A percentile compares a stretch with the other conserved stretches of the same genome.
phyloP scores from a whole-genome alignment of 2,888 invertebrate species.

The Caenorhabditis virilis region DNA sequence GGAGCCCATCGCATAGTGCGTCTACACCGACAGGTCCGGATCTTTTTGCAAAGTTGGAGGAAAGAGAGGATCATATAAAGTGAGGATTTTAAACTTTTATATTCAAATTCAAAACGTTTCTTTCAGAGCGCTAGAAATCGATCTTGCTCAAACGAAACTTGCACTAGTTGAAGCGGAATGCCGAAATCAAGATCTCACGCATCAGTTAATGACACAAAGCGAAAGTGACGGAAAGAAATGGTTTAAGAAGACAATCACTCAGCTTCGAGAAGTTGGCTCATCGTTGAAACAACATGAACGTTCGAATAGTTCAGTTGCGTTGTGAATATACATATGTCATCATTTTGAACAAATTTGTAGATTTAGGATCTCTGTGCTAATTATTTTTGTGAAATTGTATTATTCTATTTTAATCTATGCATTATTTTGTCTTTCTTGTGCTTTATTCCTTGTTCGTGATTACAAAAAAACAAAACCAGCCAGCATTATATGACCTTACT shows the following conservation, averaged over 20 bases:
- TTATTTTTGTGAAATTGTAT: too few species aligned
- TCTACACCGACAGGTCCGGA: conserved; percentile 29
- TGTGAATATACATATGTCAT: conserved; percentile 4
- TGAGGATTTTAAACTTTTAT: conserved; percentile 67
- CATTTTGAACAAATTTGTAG: too few species aligned
- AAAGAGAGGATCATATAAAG: conserved; percentile 70
- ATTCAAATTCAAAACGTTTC: conserved; percentile 46
- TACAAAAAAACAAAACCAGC: too few species aligned
- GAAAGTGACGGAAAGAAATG: conserved; percentile 72
- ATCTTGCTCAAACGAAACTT: conserved; percentile 92
- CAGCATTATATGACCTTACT: too few species aligned
- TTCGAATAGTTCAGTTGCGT: conserved; percentile 46
- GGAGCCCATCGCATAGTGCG: conserved; percentile 35
- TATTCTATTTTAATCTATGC: too few species aligned
- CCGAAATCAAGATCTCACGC: conserved; percentile 76
- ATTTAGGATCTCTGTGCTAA: too few species aligned
- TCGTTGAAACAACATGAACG: conserved; percentile 59
- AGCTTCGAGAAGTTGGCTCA: conserved; percentile 71
- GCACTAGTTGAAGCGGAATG: conserved; percentile 82
- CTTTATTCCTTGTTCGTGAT: too few species aligned
- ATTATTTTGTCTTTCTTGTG: too few species aligned
- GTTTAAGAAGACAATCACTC: conserved; percentile 87
- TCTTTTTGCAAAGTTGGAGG: conserved; percentile 48
- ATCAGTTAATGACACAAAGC: conserved; percentile 70
- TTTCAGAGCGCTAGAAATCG: conserved; percentile 78